Evolutionary conservation across 2,113 vertebrate species (phyloP).

Genomic region (Microtus pennsylvanicus): DNA sequence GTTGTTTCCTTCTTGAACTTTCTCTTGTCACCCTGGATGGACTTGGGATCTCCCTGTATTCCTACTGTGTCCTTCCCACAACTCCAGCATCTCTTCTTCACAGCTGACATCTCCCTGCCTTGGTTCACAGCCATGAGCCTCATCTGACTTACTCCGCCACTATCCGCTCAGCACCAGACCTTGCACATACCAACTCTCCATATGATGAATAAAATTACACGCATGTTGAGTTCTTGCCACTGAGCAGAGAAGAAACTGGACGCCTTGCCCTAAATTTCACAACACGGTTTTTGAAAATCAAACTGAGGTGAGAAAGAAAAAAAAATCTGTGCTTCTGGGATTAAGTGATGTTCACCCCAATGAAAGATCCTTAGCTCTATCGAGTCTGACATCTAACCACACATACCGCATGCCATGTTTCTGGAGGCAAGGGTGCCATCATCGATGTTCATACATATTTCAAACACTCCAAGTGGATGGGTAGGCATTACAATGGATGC

Average conservation of each 20-base stretch:
- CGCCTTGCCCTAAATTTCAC: neutral
- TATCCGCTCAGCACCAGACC: neutral
- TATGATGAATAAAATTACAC: neutral
- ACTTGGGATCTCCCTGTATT: neutral
- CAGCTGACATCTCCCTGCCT: neutral
- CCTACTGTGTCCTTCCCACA: neutral
- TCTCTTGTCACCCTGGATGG: neutral
- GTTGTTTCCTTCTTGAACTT: neutral
- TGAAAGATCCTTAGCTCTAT: neutral
- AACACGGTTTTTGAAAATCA: constrained; percentile 35
- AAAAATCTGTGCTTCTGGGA: neutral
- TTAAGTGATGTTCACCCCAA: neutral
- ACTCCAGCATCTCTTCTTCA: neutral
- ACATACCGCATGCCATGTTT: neutral
- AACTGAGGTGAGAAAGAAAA: neutral
- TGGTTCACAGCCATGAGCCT: neutral
- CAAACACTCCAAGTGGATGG: constrained; percentile 42
- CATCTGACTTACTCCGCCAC: neutral
- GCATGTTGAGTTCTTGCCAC: neutral
- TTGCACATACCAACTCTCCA: neutral
- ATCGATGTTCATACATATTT: neutral
- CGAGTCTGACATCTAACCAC: neutral
- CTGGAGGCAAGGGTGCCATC: neutral
- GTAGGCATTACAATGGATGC: neutral
- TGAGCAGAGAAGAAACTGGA: neutral